These are phyloP conservation scores for Bufo bufo DNA, from an alignment of 2,113 vertebrate species.

Conservation along the genomic window DNA sequence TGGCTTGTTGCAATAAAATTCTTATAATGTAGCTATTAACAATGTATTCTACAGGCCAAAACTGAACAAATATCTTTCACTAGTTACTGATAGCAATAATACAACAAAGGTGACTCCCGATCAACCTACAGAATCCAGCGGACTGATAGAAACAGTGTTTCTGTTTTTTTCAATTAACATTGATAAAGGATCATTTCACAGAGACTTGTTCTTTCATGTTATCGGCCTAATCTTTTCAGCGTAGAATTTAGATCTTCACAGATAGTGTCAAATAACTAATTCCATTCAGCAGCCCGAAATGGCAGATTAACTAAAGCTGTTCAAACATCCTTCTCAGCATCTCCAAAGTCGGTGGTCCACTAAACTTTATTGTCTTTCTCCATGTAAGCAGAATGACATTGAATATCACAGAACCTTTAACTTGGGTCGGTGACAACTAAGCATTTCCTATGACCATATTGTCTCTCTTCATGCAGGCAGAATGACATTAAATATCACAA, in stretches of 20 bases:
- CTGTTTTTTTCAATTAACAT: slow-evolving; percentile 37
- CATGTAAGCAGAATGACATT: slow-evolving; percentile 34
- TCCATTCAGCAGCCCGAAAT: slow-evolving; percentile 63
- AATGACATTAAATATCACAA: slow-evolving; percentile 48
- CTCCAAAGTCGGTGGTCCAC: slow-evolving; percentile 39
- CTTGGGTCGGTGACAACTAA: slow-evolving; percentile 19
- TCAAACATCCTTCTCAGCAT: slow-evolving; percentile 57
- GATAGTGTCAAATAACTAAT: slow-evolving; percentile 68
- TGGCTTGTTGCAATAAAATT: not conserved
- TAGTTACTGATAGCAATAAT: not conserved
- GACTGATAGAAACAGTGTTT: slow-evolving; percentile 15
- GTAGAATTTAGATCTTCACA: slow-evolving; percentile 58
- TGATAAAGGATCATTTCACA: slow-evolving; percentile 57
- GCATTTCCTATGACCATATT: slow-evolving; percentile 31
- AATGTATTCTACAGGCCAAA: not conserved
- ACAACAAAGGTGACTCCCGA: slow-evolving; percentile 2
- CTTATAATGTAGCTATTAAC: not conserved
- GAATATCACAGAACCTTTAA: slow-evolving; percentile 42
- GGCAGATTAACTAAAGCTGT: slow-evolving; percentile 66
- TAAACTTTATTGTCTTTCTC: slow-evolving; percentile 45
- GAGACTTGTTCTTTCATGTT: slow-evolving; percentile 57
- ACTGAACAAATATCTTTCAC: not conserved
- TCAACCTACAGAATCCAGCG: not conserved
- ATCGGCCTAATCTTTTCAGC: slow-evolving; percentile 57
- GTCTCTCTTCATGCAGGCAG: slow-evolving; percentile 18